Evolutionary conservation across 2,113 vertebrate genomes (phyloP).

Genomic region (Anser brachyrhynchus): DNA sequence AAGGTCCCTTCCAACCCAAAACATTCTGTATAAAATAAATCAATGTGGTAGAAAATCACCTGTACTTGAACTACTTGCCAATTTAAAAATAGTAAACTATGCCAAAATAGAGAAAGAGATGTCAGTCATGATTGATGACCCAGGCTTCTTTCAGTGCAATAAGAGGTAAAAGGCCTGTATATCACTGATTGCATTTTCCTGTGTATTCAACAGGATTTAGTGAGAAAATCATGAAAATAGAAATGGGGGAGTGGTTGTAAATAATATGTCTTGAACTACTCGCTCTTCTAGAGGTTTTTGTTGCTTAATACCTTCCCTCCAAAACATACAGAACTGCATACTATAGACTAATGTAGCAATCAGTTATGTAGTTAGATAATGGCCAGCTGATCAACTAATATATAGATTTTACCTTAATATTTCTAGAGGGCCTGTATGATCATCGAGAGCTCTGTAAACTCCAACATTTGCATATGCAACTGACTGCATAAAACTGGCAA

Average conservation of each 20-base stretch:
- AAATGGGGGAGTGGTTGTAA: neutral
- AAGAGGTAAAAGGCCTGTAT: neutral
- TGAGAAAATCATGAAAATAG: conserved; percentile 1
- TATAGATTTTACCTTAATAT: conserved; percentile 25
- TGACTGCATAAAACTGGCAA: neutral
- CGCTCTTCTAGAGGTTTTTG: neutral
- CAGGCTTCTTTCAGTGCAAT: neutral
- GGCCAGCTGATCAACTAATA: neutral
- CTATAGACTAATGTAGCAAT: conserved; percentile 41
- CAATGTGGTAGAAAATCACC: conserved; percentile 51
- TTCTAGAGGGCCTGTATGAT: conserved; percentile 20
- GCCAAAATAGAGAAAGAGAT: conserved; percentile 10
- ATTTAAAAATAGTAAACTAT: conserved; percentile 39
- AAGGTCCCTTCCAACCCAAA: neutral
- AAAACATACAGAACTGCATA: conserved; percentile 46
- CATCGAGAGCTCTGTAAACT: conserved; percentile 10
- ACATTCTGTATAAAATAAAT: neutral
- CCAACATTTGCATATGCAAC: conserved; percentile 24
- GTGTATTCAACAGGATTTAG: neutral
- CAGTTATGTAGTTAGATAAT: neutral
- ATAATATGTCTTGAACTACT: conserved; percentile 9
- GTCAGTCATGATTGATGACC: neutral
- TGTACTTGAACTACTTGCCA: conserved; percentile 64
- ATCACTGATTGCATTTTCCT: conserved; percentile 21
- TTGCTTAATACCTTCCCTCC: neutral